Percentiles rank a stretch among this genome's conserved stretches.
Evolutionary conservation across 2,797 vertebrate genomes (phyloP).

Genomic region (Ptychadena robeensis): DNA sequence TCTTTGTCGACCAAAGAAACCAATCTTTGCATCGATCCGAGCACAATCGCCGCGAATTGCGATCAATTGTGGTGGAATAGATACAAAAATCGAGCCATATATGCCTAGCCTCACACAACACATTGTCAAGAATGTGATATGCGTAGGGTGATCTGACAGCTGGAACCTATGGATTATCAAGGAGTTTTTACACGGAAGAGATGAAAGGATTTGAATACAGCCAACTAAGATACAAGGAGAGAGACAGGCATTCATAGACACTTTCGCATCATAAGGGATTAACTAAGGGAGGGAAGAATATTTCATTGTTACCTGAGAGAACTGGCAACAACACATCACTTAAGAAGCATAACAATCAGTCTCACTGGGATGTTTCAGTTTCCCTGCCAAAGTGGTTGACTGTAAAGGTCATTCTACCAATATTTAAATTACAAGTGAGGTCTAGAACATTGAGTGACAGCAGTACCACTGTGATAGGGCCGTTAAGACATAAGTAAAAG

Average conservation of each 20-base stretch:
- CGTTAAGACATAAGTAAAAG: no score
- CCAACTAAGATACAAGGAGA: neutral
- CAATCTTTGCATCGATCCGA: no score
- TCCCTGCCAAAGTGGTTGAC: neutral
- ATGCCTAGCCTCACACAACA: no score
- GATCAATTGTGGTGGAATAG: no score
- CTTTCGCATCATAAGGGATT: conserved; percentile 33
- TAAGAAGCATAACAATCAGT: neutral
- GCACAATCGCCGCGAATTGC: no score
- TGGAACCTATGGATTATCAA: conserved; percentile 6
- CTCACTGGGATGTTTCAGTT: neutral
- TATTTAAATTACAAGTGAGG: neutral
- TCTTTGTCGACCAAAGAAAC: no score
- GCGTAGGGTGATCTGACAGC: neutral
- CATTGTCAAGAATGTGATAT: no score
- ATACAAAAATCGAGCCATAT: no score
- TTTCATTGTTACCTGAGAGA: conserved; percentile 1
- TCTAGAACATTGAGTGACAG: no score
- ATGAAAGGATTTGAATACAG: conserved; percentile 16
- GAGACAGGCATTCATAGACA: conserved; percentile 17
- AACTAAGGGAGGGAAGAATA: conserved; percentile 6
- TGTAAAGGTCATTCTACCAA: neutral
- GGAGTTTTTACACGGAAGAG: neutral
- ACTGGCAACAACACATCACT: neutral
- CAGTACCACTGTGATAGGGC: no score